These are phyloP conservation scores for Aphidius gifuensis DNA, from an alignment of 1,140 invertebrate genomes.

Conservation along the genomic window DNA sequence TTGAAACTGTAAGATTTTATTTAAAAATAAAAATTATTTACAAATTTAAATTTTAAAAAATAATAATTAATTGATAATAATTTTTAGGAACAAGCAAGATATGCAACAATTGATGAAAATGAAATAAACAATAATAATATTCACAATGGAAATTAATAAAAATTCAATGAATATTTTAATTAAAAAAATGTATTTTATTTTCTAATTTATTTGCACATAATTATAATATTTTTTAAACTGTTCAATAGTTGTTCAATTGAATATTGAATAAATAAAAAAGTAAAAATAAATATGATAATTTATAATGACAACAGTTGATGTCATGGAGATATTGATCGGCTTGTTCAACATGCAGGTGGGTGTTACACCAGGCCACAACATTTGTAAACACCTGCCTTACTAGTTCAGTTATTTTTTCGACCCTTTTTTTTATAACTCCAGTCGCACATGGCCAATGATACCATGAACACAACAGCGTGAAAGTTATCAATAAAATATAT, in stretches of 20 bases:
- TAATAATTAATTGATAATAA: background rate
- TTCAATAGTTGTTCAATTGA: background rate
- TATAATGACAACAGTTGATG: background rate
- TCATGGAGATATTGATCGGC: conserved; percentile 18
- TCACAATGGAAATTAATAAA: conserved; percentile 26
- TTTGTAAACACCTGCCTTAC: conserved; percentile 9
- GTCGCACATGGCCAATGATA: background rate
- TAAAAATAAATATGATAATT: background rate
- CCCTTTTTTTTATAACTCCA: too few species aligned
- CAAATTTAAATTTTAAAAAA: conserved; percentile 6
- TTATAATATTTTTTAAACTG: background rate
- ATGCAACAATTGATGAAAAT: conserved; percentile 28
- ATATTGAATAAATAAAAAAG: conserved; percentile 2
- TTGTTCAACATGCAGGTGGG: conserved; percentile 2
- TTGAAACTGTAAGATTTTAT: conserved; percentile 36
- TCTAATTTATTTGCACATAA: too few species aligned
- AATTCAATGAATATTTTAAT: too few species aligned
- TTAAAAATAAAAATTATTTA: conserved; percentile 13
- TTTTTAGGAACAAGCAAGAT: conserved; percentile 39
- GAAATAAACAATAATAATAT: conserved; percentile 36
- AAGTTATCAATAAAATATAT: background rate
- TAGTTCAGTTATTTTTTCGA: too few species aligned
- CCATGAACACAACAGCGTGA: background rate
- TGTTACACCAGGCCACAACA: background rate
- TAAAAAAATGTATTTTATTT: conserved; percentile 11